Evolutionary conservation across 2,888 invertebrate genomes (phyloP).

Genomic region (Griposia aprilina): DNA sequence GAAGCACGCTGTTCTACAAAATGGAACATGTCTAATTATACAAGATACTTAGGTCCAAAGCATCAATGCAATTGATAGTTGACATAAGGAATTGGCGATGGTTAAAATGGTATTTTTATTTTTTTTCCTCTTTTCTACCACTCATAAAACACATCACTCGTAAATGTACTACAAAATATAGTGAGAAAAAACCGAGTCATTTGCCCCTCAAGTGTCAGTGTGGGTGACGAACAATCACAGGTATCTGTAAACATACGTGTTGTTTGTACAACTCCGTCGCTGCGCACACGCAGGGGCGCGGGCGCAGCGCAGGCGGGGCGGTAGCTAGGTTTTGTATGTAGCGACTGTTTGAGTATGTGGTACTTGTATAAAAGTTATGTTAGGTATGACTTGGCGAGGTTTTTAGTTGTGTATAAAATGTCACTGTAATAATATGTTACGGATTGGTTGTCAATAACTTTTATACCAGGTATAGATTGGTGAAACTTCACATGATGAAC

Average conservation of each 20-base stretch:
- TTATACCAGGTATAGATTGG: background rate
- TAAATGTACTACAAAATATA: conserved; percentile 29
- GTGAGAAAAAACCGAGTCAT: conserved; percentile 20
- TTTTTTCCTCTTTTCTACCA: background rate
- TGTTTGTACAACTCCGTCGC: conserved; percentile 76
- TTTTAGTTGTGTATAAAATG: background rate
- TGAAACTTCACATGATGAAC: background rate
- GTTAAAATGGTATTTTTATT: background rate
- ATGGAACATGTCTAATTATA: background rate
- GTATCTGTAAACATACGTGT: conserved; percentile 72
- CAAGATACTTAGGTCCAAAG: background rate
- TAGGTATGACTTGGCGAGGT: conserved; percentile 21
- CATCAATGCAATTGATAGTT: background rate
- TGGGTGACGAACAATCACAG: conserved; percentile 66
- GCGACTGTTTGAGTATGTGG: conserved; percentile 39
- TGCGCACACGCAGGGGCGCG: conserved; percentile 67
- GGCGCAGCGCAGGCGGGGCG: conserved; percentile 76
- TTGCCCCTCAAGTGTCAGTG: conserved; percentile 40
- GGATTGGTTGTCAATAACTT: background rate
- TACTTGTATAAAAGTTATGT: conserved; percentile 30
- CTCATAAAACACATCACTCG: background rate
- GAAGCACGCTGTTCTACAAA: background rate
- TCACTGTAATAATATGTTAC: background rate
- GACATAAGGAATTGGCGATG: background rate
- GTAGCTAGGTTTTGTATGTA: conserved; percentile 72